These are phyloP conservation scores for Marmota monax DNA, from an alignment of 2,113 vertebrate species.

Conservation along the genomic window DNA sequence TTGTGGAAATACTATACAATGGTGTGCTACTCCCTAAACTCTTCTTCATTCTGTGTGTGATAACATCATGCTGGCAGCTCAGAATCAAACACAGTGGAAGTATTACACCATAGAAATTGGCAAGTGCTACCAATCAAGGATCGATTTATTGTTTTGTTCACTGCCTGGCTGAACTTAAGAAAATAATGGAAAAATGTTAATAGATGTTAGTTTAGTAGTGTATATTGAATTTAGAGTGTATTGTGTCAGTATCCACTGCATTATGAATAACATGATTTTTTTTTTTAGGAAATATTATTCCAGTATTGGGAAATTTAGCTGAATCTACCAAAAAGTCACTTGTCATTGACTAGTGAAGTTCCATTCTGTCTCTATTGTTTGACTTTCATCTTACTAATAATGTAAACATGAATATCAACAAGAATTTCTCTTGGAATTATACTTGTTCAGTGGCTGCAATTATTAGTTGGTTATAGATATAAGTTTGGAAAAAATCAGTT, in stretches of 20 bases:
- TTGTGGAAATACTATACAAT: neutral
- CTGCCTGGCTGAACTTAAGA: conserved; percentile 9
- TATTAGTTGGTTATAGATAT: neutral
- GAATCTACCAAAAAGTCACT: neutral
- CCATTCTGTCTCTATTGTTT: neutral
- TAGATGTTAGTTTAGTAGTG: conserved; percentile 7
- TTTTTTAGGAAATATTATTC: conserved; percentile 9
- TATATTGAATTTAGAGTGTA: conserved; percentile 16
- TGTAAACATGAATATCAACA: conserved; percentile 43
- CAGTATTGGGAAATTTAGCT: neutral
- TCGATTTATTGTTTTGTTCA: conserved; percentile 21
- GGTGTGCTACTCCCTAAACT: neutral
- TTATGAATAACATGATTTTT: conserved; percentile 12
- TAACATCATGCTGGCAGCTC: neutral
- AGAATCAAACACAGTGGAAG: neutral
- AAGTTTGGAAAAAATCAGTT: conserved; percentile 35
- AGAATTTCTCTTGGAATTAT: conserved; percentile 12
- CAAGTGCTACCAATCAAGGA: neutral
- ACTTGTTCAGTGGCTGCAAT: neutral
- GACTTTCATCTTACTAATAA: conserved; percentile 32
- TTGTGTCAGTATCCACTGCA: neutral
- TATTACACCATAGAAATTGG: neutral
- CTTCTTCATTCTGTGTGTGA: neutral
- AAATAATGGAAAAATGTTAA: neutral
- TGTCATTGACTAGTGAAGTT: conserved; percentile 21